Percentiles rank a stretch among this genome's conserved stretches.
These are phyloP conservation scores for Coenonympha arcania DNA, from an alignment of 2,888 invertebrate species.

Conservation along the genomic window DNA sequence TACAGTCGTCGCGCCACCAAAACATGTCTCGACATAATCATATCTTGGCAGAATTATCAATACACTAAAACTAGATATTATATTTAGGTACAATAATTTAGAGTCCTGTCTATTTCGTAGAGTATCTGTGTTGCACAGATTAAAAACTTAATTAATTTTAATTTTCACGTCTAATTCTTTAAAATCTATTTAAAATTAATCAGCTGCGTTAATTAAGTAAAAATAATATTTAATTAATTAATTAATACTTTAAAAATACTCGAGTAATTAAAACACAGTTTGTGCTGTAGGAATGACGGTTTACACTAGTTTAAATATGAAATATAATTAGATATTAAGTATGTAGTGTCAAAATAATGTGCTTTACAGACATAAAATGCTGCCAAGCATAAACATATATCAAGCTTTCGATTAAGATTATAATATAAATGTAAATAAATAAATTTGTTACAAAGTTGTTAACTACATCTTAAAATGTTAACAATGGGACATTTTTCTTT, in stretches of 20 bases:
- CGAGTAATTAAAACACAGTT: constrained; percentile 34
- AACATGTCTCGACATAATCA: constrained; percentile 36
- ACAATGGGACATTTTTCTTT: no score
- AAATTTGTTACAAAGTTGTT: neutral
- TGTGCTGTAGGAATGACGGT: constrained; percentile 35
- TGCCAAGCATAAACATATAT: constrained; percentile 6
- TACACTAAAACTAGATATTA: constrained; percentile 22
- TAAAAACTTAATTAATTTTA: constrained; percentile 1
- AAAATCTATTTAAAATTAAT: constrained; percentile 33
- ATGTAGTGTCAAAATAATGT: constrained; percentile 5
- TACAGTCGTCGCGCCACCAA: constrained; percentile 37
- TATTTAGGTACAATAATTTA: constrained; percentile 31
- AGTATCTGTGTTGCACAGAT: constrained; percentile 14
- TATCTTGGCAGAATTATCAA: constrained; percentile 30
- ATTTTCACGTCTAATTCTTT: constrained; percentile 4
- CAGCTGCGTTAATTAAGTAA: constrained; percentile 42
- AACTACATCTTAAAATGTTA: no score
- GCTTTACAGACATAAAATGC: neutral
- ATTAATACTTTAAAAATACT: constrained; percentile 62
- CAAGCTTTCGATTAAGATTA: neutral
- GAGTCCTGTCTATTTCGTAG: constrained; percentile 28
- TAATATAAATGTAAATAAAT: neutral
- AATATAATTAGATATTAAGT: constrained; percentile 13
- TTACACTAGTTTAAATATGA: constrained; percentile 1
- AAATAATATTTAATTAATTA: no score